Conservation (phyloP, 2,113 vertebrate genomes). For the Pterophyllum scalare region DNA sequence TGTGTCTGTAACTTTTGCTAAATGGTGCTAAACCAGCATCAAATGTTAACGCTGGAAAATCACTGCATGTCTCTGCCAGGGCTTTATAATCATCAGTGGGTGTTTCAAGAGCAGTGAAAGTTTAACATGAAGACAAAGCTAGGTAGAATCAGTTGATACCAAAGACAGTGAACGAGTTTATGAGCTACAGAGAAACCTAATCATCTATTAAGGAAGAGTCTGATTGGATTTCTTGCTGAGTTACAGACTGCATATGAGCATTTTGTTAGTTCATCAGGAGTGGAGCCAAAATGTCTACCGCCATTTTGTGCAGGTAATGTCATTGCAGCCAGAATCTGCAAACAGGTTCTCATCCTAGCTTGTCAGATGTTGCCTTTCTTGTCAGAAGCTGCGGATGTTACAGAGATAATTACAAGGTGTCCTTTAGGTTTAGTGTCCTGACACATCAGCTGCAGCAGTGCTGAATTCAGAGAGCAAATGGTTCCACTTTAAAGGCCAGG, state of each 20-base stretch:
- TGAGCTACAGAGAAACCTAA: background rate
- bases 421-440: background rate
- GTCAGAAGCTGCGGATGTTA: background rate
- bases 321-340: background rate
- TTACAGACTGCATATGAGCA: background rate
- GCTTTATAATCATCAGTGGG: background rate
- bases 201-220: background rate
- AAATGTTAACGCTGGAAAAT: background rate
- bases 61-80: background rate
- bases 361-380: background rate
- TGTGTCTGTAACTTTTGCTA: slow-evolving; percentile 26
- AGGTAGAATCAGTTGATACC: too few relatives aligned
- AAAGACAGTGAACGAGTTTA: background rate
- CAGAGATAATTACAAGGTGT: slow-evolving; percentile 7
- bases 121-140: background rate
- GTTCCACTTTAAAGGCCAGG: slow-evolving; percentile 1
- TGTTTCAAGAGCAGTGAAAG: background rate
- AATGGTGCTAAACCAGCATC: slow-evolving; percentile 5
- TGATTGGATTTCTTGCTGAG: background rate
- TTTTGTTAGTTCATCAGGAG: too few relatives aligned
- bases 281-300: background rate
- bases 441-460: background rate
- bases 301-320: background rate
- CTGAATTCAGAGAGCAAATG: background rate
- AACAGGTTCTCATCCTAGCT: slow-evolving; percentile 3